Evolutionary conservation across 2,888 invertebrate species (phyloP), one percentile per base, ranked within the genome.

Genomic region (Hetaerina titia): DNA sequence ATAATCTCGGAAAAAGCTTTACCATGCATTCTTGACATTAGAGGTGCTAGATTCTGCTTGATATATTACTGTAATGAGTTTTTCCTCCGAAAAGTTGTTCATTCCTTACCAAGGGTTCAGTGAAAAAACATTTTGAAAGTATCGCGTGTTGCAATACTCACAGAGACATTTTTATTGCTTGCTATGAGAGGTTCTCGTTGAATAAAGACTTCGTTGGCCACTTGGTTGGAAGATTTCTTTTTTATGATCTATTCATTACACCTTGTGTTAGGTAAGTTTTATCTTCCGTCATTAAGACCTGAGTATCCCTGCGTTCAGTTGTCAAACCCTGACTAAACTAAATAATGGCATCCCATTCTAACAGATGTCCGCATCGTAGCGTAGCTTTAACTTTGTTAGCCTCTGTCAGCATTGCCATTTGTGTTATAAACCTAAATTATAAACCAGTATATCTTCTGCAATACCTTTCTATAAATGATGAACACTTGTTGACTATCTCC

Each of bases 181-280:
- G 81, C 31, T 31, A 81, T 81, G 81, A 45, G 45, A 45, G 45
- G 45, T 45, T 45, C 45, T 45, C 45, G 45, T 45, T 45, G 45
- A 45, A 45, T 45, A 45, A 45, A 45, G 45, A 81, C 25, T 81
- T 81, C 13, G 25, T 25, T 7, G 81, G 81, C 7, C 74, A 22
- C 6, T 81, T n/a, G 31, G 11, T 81, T 31, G 81, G 25, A 31
- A 81, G 81, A 15, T 81, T 81, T 81, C 81, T 31, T 31, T 81
- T 81, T 81, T 31, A 81, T 81, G 81, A 81, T 81, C 25, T 81
- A 31, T 31, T 31, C 81, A 81, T 81, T 81, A 81, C 31, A 31
- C 4, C 81, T 31, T 13, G 31, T 15, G 25, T 81, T 81, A 1
- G 81, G 31, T 13, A 81, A 81, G 25, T 31, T 81, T 81, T 81